Evolutionary conservation across 1,140 invertebrate genomes (phyloP).

Genomic region (Ephestia elutella): DNA sequence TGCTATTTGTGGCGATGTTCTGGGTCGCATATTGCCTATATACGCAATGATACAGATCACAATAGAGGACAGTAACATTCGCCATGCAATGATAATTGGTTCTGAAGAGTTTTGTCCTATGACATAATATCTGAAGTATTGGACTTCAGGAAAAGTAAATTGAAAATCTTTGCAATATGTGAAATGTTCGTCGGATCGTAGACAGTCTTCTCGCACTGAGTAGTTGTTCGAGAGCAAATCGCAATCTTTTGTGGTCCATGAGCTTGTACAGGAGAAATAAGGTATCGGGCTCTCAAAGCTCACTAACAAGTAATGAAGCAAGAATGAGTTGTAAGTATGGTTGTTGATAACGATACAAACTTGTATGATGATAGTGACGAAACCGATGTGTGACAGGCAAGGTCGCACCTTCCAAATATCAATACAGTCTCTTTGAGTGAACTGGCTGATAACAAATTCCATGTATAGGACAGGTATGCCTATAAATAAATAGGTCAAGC

Average conservation of each 20-base stretch:
- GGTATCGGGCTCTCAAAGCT: constrained; percentile 54
- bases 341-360: constrained; percentile 37
- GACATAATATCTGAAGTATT: constrained; percentile 47
- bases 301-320: constrained; percentile 58
- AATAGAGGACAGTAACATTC: constrained; percentile 43
- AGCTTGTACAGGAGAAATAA: constrained; percentile 42
- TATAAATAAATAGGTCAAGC: constrained; percentile 32
- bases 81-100: constrained; percentile 36
- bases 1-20: constrained; percentile 16
- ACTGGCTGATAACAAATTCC: constrained; percentile 79
- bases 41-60: constrained; percentile 34
- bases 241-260: constrained; percentile 42
- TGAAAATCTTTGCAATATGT: constrained; percentile 41
- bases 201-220: constrained; percentile 49
- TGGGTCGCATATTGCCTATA: constrained; percentile 43
- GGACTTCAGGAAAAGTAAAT: constrained; percentile 51
- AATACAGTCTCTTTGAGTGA: constrained; percentile 77
- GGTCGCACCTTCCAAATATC: constrained; percentile 63
- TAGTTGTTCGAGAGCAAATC: constrained; percentile 44
- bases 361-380: constrained; percentile 43
- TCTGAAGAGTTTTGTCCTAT: constrained; percentile 16
- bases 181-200: constrained; percentile 20
- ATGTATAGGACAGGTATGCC: constrained; percentile 79
- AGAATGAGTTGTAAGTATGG: constrained; percentile 37
- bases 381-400: constrained; percentile 49